Base-by-base conservation (phyloP, 2,888 invertebrate genomes). In the Hypercompe scribonia region DNA sequence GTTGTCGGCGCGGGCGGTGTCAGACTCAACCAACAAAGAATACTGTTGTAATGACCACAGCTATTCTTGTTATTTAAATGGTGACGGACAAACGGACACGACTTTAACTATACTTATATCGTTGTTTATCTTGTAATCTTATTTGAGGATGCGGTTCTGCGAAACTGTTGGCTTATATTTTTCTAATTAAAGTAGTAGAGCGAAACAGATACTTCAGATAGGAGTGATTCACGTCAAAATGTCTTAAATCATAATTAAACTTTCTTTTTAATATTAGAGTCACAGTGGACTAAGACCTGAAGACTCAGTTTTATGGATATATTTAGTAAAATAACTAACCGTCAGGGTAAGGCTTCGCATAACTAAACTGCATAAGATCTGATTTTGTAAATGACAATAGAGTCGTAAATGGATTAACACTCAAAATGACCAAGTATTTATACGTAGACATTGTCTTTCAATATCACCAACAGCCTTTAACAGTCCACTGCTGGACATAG, bases 11-110 rank as follows among this genome's bases (percentile, higher is more conserved):
- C 76, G 42, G 61, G 39, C 69, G 73, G 61, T 61, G 75, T 76
- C 72, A 36, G 71, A 75, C 68, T 72, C 71, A 65, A 11, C 68
- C 65, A 74, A 84, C 84, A 79, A 79, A 82, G 82, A 74, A 74
- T 71, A 79, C 58, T 72, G 39, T 76, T 76, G 76, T 79, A 84
- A 79, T 82, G 82, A 74, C 74, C 76, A 42, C 66, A 58, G 58
- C 65, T 68, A 65, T 71, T 65, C 70, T 46, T 65, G 70, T 63
- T 50, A 70, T 64, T 54, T 70, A 65, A 64, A 65, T n/a, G 65
- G 50, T 70, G 36, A 70, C 50, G 65, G 50, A 65, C 64, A 70
- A 46, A 64, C 63, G 69, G 36, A 70, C 46, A 64, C 34, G 65
- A 46, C 65, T 36, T 3, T 39, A 39, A 58, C 31, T 42, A 69